Conservation (phyloP, 35 echinoderm and acorn worm species). For the Acanthaster planci region DNA sequence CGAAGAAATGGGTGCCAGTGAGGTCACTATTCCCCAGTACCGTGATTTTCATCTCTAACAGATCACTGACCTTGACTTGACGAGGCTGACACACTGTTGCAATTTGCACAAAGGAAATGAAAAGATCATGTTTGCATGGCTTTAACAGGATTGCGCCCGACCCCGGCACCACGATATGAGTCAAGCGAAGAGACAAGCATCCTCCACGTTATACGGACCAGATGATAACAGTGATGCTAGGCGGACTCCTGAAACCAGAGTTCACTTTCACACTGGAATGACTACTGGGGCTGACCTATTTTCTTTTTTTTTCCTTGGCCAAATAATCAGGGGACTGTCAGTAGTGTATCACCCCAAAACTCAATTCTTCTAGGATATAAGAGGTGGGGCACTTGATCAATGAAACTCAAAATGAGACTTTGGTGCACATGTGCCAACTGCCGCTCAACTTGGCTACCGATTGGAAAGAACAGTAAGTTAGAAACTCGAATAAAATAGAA, state of each 20-base stretch:
- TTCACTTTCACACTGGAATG: not conserved
- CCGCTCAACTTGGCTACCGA: too few species aligned
- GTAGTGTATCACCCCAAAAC: not conserved
- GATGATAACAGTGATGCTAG: not conserved
- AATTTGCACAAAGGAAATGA: slow-evolving; percentile 25
- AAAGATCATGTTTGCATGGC: slow-evolving; percentile 11
- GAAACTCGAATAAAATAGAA: too few species aligned
- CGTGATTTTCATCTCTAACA: not conserved
- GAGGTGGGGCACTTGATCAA: not conserved
- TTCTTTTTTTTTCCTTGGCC: not conserved
- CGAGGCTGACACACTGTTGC: slow-evolving; percentile 13
- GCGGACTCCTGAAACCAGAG: not conserved
- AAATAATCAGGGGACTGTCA: not conserved
- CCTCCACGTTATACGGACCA: not conserved
- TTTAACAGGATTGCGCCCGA: not conserved
- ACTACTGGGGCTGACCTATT: not conserved
- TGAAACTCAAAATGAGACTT: not conserved
- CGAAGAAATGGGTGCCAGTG: not conserved
- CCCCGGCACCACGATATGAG: not conserved
- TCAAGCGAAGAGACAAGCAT: not conserved
- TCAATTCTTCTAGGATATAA: not conserved
- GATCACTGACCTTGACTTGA: not conserved
- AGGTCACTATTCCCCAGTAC: not conserved
- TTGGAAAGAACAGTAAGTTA: too few species aligned
- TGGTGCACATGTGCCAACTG: not conserved